Percentiles rank a stretch among this genome's conserved stretches.
phyloP scores from a whole-genome alignment of 2,113 vertebrate genomes.

The Perca flavescens region DNA sequence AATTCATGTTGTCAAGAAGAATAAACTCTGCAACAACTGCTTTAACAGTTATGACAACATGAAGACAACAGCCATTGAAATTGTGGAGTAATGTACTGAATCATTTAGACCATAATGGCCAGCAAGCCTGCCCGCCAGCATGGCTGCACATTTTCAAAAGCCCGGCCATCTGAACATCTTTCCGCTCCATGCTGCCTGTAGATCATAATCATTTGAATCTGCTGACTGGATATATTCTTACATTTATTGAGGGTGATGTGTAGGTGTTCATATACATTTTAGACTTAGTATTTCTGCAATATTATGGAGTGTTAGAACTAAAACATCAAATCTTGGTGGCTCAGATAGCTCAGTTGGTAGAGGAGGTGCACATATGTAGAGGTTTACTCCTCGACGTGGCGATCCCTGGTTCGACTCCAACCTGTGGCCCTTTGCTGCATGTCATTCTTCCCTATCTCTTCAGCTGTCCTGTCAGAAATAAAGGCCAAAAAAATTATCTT shows the following conservation, averaged over 20 bases:
- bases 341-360: too few relatives aligned
- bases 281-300: background rate
- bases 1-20: slow-evolving; percentile 38
- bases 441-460: too few relatives aligned
- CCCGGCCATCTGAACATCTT: slow-evolving; percentile 52
- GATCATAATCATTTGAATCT: slow-evolving; percentile 7
- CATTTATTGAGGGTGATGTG: background rate
- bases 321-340: background rate
- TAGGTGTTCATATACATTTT: background rate
- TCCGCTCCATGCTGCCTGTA: slow-evolving; percentile 7
- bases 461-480: too few relatives aligned
- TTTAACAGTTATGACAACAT: slow-evolving; percentile 58
- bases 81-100: slow-evolving; percentile 54
- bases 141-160: slow-evolving; percentile 42
- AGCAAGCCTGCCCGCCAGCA: slow-evolving; percentile 24
- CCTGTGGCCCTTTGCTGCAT: too few relatives aligned
- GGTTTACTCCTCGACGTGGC: too few relatives aligned
- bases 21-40: slow-evolving; percentile 50
- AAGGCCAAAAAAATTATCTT: too few relatives aligned
- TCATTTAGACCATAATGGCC: slow-evolving; percentile 64
- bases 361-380: too few relatives aligned
- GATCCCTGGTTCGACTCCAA: too few relatives aligned
- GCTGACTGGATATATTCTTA: background rate
- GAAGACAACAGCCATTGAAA: slow-evolving; percentile 56
- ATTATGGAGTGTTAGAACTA: background rate